Evolutionary conservation across 2,113 vertebrate species (phyloP), one percentile per base, ranked within the genome.

Genomic region (Halichoerus grypus): DNA sequence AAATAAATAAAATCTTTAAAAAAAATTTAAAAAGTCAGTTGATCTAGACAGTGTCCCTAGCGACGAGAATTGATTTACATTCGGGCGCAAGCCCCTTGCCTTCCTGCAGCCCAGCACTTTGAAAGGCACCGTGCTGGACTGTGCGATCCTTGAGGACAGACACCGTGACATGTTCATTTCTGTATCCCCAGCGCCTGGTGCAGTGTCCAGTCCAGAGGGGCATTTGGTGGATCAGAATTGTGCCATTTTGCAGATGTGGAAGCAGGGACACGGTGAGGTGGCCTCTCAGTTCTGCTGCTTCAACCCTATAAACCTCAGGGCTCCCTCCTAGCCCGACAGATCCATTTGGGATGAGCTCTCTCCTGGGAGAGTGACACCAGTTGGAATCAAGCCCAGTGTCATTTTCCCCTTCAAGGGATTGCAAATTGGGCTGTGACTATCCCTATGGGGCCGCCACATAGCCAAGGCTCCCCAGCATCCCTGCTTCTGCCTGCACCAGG

Each of bases 241-340:
- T 55, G 65, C 53, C 42, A n/a, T 22, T 81, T 21, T 46, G 63
- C 53, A 88, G 65, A n/a, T 22, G 63, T 51, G 28, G 15, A 74
- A 19, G 15, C 21, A 39, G 49, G 53, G 22, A 85, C 0, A 0
- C 24, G 61, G 2, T 6, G 42, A 55, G n/a, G 14, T 1, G 4
- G 57, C 36, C 12, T 42, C 61, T 74, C 42, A 46, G 51, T 19
- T 69, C 36, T 81, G 72, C 19, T 21, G 39, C 51, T 12, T 42
- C 4, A n/a, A 9, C 59, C 10, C 31, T n/a, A 5, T 33, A 14
- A 21, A 24, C 28, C 53, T 51, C 65, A 24, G 42, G 4, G 49
- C 76, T 57, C 46, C 36, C 55, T 36, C 11, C 88, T 49, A 15
- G 7, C 31, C 18, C 31, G 46, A 36, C 31, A 12, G 39, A 42